A percentile compares a stretch with the other conserved stretches of the same genome.
These are phyloP conservation scores for Ceuthmochares aereus DNA, from an alignment of 2,113 vertebrate genomes.

Conservation along the genomic window DNA sequence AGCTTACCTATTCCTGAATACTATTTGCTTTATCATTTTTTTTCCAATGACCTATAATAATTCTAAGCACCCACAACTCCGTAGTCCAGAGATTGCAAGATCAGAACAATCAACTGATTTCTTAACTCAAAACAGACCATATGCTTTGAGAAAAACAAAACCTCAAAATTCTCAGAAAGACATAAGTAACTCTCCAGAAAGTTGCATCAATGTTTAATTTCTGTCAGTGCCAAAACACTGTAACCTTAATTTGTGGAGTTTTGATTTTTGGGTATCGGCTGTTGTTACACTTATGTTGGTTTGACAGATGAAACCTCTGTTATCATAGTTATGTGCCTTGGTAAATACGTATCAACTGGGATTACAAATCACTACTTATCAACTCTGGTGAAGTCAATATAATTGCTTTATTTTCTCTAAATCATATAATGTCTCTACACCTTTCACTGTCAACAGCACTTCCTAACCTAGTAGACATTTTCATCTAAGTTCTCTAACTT, in stretches of 20 bases:
- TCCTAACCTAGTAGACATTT: no score
- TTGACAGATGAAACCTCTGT: not conserved
- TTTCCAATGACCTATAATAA: not conserved
- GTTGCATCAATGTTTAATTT: not conserved
- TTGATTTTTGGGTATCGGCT: not conserved
- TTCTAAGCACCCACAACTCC: not conserved
- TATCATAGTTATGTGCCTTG: not conserved
- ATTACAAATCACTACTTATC: no score
- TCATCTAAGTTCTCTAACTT: not conserved
- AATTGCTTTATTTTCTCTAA: no score
- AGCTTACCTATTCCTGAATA: not conserved
- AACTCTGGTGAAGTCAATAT: no score
- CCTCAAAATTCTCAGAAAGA: not conserved
- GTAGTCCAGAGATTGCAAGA: not conserved
- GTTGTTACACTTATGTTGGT: not conserved
- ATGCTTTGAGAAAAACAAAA: not conserved
- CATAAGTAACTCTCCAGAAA: not conserved
- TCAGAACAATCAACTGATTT: not conserved
- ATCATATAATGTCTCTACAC: no score
- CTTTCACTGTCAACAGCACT: no score
- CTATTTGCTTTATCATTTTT: not conserved
- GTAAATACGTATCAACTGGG: fast-evolving
- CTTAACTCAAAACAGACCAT: not conserved
- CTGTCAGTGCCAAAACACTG: not conserved
- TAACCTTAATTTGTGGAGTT: not conserved